phyloP scores from a whole-genome alignment of 2,113 vertebrate genomes.

The Camelus bactrianus region DNA sequence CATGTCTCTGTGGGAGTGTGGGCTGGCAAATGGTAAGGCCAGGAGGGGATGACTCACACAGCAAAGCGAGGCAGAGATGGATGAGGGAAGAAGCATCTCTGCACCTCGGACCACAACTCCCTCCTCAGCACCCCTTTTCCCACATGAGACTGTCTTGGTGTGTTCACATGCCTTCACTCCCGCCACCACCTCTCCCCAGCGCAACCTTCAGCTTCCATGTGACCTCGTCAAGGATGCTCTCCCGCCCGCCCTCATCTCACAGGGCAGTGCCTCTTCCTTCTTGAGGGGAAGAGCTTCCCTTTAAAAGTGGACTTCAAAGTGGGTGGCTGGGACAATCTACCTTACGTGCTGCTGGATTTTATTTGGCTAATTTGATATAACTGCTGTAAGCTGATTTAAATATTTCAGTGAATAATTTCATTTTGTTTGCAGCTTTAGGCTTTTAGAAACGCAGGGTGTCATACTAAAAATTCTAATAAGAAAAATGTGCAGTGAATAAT shows the following conservation, averaged over 20 bases:
- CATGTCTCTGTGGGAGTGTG: neutral
- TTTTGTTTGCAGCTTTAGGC: conserved; percentile 64
- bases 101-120: neutral
- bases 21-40: neutral
- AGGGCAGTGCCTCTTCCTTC: neutral
- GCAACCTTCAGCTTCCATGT: neutral
- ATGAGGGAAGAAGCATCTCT: neutral
- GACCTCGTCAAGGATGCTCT: neutral
- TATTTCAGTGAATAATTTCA: conserved; percentile 70
- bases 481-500: conserved; percentile 69
- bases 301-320: neutral
- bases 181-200: no score
- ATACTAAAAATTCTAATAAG: conserved; percentile 76
- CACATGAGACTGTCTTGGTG: neutral
- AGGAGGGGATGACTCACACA: neutral
- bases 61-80: neutral
- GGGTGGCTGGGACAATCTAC: neutral
- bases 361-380: conserved; percentile 65
- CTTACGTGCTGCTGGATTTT: conserved; percentile 35
- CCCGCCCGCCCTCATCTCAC: neutral
- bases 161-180: neutral
- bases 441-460: conserved; percentile 61
- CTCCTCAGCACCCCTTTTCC: neutral
- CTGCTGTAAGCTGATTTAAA: conserved; percentile 67
- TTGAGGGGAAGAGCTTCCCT: neutral